Base-by-base conservation (phyloP, 2,888 invertebrate species). In the Holacanthella duospinosa region DNA sequence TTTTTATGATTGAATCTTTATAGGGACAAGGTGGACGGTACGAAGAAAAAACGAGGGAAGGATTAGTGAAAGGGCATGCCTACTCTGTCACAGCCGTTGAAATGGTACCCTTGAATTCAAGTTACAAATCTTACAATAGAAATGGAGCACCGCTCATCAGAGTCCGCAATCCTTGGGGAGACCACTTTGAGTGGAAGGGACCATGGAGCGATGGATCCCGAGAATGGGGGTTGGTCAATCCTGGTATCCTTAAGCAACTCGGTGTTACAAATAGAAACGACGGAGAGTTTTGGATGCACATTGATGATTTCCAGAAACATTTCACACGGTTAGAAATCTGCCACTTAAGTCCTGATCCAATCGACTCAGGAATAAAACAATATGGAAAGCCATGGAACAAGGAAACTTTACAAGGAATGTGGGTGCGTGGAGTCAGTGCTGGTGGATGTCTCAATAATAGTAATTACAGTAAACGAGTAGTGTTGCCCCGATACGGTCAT, bases 161-260 rank as follows among this genome's bases (percentile, higher is more conserved):
- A 3, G 21, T 55, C n/a, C 24, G 55, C 4, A 55, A 55, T 55
- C 55, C 55, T 9, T 55, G 55, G 55, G 55, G 55, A 6, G 55
- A 55, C 27, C 54, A 53, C n/a, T 55, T 28, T 21, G 55, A 55
- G n/a, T 55, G 55, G 55, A 55, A 55, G n/a, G 55, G 55, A 55
- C 55, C 25, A 6, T 55, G 55, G 55, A 55, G 55, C 27, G 55
- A 55, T 21, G 55, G 55, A 16, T 27, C 55, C 3, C 4, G 58
- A 58, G 58, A 58, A 29, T 58, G 58, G 58, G 21, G 3, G 3
- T 16, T 29, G 16, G 58, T 58, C 19, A 4, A 58, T 43, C 16
- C 58, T 6, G 2, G 6, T 24, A 36, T 28, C 2, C 25, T 9
- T 27, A 6, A 29, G 4, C 24, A 21, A 12, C 24, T 58, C n/a